Percentiles rank a stretch among this genome's conserved stretches.
phyloP scores from a whole-genome alignment of 2,113 vertebrate species.

The Datnioides undecimradiatus region DNA sequence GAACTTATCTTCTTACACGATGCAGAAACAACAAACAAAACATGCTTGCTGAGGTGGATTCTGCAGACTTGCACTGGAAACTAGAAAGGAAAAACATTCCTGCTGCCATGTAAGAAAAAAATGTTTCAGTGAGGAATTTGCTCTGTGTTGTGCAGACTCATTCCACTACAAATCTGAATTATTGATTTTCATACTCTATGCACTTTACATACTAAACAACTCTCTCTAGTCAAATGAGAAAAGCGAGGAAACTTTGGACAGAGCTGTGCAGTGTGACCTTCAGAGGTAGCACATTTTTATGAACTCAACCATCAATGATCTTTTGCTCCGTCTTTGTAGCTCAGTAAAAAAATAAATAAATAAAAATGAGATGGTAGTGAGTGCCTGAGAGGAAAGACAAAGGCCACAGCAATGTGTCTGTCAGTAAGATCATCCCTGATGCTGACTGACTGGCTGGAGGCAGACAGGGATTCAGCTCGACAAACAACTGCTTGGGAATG shows the following conservation, averaged over 20 bases:
- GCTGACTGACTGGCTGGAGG: constrained; percentile 74
- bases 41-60: neutral
- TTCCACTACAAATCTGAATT: constrained; percentile 41
- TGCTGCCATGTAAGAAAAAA: constrained; percentile 23
- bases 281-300: constrained; percentile 17
- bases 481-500: constrained; percentile 75
- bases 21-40: constrained; percentile 65
- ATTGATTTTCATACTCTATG: constrained; percentile 34
- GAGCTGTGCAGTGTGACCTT: constrained; percentile 22
- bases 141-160: constrained; percentile 10
- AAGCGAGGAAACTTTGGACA: neutral
- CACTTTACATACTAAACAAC: constrained; percentile 28
- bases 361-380: constrained; percentile 32
- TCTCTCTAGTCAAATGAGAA: constrained; percentile 23
- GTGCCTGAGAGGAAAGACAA: constrained; percentile 68
- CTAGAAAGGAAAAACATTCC: constrained; percentile 16
- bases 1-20: constrained; percentile 50
- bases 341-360: constrained; percentile 14
- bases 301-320: constrained; percentile 24
- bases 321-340: constrained; percentile 36
- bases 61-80: constrained; percentile 13
- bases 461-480: constrained; percentile 71
- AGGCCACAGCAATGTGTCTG: constrained; percentile 65
- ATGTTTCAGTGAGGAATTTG: constrained; percentile 25
- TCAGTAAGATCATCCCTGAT: constrained; percentile 70